Conservation (phyloP, 2,797 vertebrate genomes). For the Champsocephalus gunnari region DNA sequence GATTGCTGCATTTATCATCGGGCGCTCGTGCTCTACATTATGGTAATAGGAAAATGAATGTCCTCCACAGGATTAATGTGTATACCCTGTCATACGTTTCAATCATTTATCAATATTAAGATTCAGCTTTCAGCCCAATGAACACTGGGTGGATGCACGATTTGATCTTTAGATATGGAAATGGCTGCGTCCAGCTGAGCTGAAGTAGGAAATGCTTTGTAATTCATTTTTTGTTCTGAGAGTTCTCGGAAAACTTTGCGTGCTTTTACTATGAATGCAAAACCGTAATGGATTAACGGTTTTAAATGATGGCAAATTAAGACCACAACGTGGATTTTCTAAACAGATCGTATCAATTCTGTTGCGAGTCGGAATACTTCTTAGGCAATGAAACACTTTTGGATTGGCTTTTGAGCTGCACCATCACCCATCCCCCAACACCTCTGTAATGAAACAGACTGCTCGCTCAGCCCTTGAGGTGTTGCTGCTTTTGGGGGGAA, state of each 20-base stretch:
- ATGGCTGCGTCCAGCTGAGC: conserved; percentile 52
- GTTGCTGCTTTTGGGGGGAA: conserved; percentile 64
- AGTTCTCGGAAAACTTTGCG: conserved; percentile 35
- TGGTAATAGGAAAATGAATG: conserved; percentile 86
- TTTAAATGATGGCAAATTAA: conserved; percentile 1
- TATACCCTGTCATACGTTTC: conserved; percentile 84
- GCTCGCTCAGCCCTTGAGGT: conserved; percentile 74
- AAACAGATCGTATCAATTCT: conserved; percentile 38
- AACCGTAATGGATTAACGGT: neutral
- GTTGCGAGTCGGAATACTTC: conserved; percentile 42
- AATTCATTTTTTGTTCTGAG: conserved; percentile 24
- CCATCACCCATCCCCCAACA: conserved; percentile 65
- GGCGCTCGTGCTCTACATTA: conserved; percentile 79
- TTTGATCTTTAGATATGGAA: conserved; percentile 60
- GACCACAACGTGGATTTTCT: conserved; percentile 6
- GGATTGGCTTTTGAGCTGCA: conserved; percentile 69
- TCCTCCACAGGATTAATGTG: conserved; percentile 84
- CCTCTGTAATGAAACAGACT: conserved; percentile 71
- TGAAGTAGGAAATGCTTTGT: conserved; percentile 37
- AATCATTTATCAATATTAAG: conserved; percentile 87
- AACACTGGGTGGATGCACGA: conserved; percentile 61
- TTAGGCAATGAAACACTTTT: conserved; percentile 67
- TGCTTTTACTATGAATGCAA: neutral
- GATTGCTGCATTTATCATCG: conserved; percentile 86
- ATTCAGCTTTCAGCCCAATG: conserved; percentile 69